Evolutionary conservation across 1,140 invertebrate species (phyloP).

Genomic region (Linepithema humile): DNA sequence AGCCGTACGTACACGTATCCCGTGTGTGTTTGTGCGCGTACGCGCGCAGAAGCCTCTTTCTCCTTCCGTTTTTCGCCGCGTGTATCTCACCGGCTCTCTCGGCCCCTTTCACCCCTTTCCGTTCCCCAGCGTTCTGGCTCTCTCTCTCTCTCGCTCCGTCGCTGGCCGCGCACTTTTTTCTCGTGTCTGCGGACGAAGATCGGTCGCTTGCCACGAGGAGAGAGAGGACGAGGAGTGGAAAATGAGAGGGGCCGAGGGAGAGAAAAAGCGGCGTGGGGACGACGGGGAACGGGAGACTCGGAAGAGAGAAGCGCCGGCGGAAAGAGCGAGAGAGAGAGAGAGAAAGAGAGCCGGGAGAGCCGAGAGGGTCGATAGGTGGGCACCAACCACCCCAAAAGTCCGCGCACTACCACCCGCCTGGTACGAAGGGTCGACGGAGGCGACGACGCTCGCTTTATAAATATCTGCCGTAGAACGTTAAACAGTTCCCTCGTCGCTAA

Average conservation of each 20-base stretch:
- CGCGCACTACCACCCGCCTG: constrained; percentile 65
- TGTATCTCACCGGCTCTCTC: constrained; percentile 52
- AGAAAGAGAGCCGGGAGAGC: constrained; percentile 62
- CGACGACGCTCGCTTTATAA: constrained; percentile 75
- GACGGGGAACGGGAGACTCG: constrained; percentile 45
- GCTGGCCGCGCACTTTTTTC: constrained; percentile 68
- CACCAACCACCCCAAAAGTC: constrained; percentile 73
- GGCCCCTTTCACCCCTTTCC: constrained; percentile 44
- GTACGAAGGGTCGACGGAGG: constrained; percentile 64
- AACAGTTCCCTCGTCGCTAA: constrained; percentile 75
- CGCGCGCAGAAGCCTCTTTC: constrained; percentile 37
- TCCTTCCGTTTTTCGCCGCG: constrained; percentile 40
- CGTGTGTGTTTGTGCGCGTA: constrained; percentile 14
- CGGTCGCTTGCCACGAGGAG: constrained; percentile 66
- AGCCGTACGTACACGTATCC: background rate
- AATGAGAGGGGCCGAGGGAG: constrained; percentile 61
- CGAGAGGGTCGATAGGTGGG: constrained; percentile 81
- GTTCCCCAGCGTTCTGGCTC: background rate
- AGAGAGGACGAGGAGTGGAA: constrained; percentile 56
- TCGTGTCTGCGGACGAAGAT: constrained; percentile 71
- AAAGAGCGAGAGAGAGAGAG: constrained; percentile 65
- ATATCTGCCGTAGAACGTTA: constrained; percentile 78
- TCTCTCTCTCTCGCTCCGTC: constrained; percentile 37
- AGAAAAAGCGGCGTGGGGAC: constrained; percentile 56
- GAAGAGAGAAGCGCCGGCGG: constrained; percentile 37